These are phyloP conservation scores for Dichetophora obliterata DNA, from an alignment of 2,888 invertebrate genomes.

Conservation along the genomic window DNA sequence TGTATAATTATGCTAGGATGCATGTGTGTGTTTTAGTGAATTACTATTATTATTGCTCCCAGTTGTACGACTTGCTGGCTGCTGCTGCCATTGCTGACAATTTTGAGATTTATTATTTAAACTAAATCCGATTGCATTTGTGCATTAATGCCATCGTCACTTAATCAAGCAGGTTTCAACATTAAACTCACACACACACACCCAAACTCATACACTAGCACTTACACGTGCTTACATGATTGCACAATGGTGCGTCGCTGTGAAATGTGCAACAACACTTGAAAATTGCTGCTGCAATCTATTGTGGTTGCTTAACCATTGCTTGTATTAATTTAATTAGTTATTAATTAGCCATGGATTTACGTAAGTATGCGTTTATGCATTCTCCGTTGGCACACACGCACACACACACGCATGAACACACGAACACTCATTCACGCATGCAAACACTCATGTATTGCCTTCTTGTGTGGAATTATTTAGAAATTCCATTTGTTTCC, in stretches of 20 bases:
- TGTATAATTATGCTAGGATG: neutral
- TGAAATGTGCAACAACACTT: neutral
- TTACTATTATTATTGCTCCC: slow-evolving; percentile 30
- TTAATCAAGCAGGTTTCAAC: slow-evolving; percentile 39
- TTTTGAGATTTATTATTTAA: slow-evolving; percentile 35
- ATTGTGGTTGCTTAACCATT: neutral
- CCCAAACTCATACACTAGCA: neutral
- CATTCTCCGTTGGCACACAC: neutral
- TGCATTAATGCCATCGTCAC: slow-evolving; percentile 33
- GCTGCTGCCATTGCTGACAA: slow-evolving; percentile 22
- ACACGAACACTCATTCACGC: neutral
- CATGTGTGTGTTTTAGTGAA: slow-evolving; percentile 1
- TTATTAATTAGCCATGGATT: slow-evolving; percentile 29
- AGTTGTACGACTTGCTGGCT: slow-evolving; percentile 12
- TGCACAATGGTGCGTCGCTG: neutral
- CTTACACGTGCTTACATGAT: neutral
- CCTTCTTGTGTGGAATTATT: neutral
- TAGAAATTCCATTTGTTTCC: neutral
- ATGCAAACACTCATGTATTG: neutral
- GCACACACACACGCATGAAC: neutral
- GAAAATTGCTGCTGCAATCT: neutral
- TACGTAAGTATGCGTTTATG: slow-evolving; percentile 30
- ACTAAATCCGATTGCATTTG: slow-evolving; percentile 35
- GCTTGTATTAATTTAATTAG: slow-evolving; percentile 30
- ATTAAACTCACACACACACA: slow-evolving; percentile 11